These are phyloP conservation scores for Thamnophis elegans DNA, from an alignment of 2,797 vertebrate species.

Conservation along the genomic window DNA sequence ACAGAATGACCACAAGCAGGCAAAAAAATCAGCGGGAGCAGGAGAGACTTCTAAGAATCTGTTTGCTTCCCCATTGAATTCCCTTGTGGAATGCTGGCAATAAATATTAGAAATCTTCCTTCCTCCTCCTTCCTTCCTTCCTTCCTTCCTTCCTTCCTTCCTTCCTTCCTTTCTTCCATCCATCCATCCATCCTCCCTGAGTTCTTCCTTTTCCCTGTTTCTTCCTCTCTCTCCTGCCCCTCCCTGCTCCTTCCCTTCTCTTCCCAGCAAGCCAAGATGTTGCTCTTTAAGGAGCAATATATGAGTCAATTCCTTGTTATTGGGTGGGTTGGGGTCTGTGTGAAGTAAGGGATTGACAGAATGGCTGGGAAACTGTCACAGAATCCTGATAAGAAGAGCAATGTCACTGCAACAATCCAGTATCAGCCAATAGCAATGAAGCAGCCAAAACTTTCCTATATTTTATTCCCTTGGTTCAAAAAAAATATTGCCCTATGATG, in stretches of 20 bases:
- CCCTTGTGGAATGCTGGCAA: not conserved
- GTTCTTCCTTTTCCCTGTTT: not conserved
- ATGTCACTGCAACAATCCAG: not conserved
- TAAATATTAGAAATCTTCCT: not conserved
- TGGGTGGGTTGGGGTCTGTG: not conserved
- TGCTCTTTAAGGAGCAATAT: not conserved
- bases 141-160: not conserved
- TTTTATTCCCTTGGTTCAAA: not conserved
- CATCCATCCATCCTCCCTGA: not conserved
- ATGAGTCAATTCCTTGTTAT: not conserved
- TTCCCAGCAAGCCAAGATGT: not conserved
- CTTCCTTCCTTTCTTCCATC: fast-evolving
- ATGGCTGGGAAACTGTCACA: not conserved
- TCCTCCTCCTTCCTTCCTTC: not conserved
- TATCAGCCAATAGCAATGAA: not conserved
- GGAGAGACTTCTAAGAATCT: not conserved
- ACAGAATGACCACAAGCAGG: not conserved
- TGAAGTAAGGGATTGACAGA: not conserved
- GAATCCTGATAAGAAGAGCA: not conserved
- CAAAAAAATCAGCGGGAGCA: not conserved
- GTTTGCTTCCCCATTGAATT: not conserved
- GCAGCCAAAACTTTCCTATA: not conserved
- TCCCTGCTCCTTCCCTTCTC: not conserved
- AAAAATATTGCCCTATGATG: not conserved
- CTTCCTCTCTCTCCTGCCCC: too few relatives aligned